phyloP scores from a whole-genome alignment of 2,888 invertebrate species.

The Chirona hameri region DNA sequence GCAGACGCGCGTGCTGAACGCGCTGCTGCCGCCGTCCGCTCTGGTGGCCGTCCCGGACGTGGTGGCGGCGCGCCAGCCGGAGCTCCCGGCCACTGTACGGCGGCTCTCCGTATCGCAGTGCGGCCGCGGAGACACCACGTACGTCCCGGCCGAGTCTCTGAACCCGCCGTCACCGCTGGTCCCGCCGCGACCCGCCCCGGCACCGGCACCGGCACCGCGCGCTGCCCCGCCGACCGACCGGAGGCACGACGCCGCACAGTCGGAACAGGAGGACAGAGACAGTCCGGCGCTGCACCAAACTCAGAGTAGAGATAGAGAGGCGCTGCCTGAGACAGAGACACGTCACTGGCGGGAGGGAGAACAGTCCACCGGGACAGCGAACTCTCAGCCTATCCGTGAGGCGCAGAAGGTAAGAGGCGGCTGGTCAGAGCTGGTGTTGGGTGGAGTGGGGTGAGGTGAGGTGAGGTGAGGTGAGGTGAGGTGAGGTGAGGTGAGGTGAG shows the following conservation, averaged over 20 bases:
- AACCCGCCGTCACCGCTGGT: background rate
- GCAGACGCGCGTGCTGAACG: constrained; percentile 12
- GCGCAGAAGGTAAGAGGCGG: background rate
- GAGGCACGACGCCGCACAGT: background rate
- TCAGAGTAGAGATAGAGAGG: too few species aligned
- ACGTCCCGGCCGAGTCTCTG: background rate
- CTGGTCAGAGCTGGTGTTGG: background rate
- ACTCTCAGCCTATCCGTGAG: background rate
- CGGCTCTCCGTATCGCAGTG: background rate
- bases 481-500: too few species aligned
- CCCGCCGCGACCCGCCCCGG: background rate
- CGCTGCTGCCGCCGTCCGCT: constrained; percentile 12
- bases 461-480: too few species aligned
- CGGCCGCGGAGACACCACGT: background rate
- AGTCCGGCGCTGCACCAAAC: background rate
- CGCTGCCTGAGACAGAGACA: background rate
- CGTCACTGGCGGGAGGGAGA: background rate
- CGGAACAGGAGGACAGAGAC: background rate
- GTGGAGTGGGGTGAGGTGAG: too few species aligned
- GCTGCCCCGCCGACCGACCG: background rate
- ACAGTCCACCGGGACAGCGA: background rate
- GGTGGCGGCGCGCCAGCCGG: background rate
- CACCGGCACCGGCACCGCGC: background rate
- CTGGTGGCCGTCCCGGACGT: constrained; percentile 6
- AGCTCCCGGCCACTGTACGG: too few species aligned